Evolutionary conservation across 1,140 invertebrate species (phyloP).

Genomic region (Diorhabda elongata): DNA sequence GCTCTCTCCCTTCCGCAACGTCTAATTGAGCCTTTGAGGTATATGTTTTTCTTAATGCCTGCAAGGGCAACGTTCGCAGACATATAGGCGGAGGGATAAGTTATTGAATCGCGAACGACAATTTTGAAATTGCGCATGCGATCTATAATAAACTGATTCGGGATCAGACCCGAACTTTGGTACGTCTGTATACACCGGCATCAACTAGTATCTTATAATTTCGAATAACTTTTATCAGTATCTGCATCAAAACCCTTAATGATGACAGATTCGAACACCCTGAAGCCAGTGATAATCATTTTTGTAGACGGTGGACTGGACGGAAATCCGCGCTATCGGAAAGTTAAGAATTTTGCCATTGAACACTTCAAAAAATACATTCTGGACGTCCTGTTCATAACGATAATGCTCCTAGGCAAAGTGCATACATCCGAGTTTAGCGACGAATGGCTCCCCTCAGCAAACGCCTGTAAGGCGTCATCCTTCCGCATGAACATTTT

Average conservation of each 20-base stretch:
- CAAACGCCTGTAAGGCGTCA: background rate
- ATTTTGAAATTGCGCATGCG: no score
- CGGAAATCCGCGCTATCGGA: conserved; percentile 2
- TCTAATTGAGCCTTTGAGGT: no score
- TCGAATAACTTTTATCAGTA: conserved; percentile 1
- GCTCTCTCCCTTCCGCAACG: no score
- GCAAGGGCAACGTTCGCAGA: no score
- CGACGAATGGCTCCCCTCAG: background rate
- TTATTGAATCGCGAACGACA: no score
- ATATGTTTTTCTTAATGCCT: no score
- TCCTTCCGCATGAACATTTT: background rate
- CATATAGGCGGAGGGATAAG: no score
- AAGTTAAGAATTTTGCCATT: conserved; percentile 20
- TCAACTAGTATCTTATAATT: conserved; percentile 6
- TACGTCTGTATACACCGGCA: no score
- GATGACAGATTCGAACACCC: background rate
- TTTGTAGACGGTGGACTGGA: background rate
- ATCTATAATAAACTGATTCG: no score
- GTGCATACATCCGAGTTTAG: background rate
- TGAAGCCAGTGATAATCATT: conserved; percentile 17
- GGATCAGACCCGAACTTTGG: no score
- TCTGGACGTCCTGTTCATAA: conserved; percentile 14
- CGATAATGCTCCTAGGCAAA: background rate
- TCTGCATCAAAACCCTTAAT: background rate
- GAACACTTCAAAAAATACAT: conserved; percentile 32